Conservation (phyloP, 2,113 vertebrate genomes). For the Callionymus lyra region DNA sequence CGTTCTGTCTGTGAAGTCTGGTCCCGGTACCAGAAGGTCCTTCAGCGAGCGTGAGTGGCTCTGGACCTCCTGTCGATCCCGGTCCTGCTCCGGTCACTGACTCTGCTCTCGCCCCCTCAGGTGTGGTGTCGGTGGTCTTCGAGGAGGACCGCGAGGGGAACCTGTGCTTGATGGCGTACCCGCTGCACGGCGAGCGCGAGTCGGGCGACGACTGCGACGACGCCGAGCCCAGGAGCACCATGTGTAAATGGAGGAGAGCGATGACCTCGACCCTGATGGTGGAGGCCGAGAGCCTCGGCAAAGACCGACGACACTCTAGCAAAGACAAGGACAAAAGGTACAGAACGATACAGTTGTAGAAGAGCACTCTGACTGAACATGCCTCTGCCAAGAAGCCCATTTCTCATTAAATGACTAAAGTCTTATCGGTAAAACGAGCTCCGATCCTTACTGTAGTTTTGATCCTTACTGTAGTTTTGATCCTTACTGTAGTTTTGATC, state of each 20-base stretch:
- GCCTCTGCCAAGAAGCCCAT: no score
- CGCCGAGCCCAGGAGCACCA: slow-evolving; percentile 82
- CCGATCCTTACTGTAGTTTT: no score
- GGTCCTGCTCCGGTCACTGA: no score
- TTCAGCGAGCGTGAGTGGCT: background rate
- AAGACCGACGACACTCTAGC: slow-evolving; percentile 74
- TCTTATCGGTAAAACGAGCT: no score
- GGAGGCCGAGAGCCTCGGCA: slow-evolving; percentile 78
- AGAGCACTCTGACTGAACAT: no score
- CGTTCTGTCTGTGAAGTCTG: background rate
- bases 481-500: no score
- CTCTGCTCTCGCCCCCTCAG: slow-evolving; percentile 41
- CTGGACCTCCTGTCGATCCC: no score
- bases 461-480: no score
- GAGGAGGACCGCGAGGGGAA: slow-evolving; percentile 95
- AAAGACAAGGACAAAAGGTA: slow-evolving; percentile 94
- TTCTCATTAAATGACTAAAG: no score
- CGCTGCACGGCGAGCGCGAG: slow-evolving; percentile 78
- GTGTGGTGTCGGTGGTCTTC: slow-evolving; percentile 91
- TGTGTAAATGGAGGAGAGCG: slow-evolving; percentile 82
- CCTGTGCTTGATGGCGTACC: slow-evolving; percentile 90
- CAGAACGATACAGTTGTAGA: slow-evolving; percentile 19
- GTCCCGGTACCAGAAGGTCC: background rate
- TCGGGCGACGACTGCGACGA: slow-evolving; percentile 75
- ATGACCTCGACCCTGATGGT: slow-evolving; percentile 67